Percentiles rank a stretch among this genome's conserved stretches.
These are phyloP conservation scores for Nibea coibor DNA, from an alignment of 2,113 vertebrate genomes.

Conservation along the genomic window DNA sequence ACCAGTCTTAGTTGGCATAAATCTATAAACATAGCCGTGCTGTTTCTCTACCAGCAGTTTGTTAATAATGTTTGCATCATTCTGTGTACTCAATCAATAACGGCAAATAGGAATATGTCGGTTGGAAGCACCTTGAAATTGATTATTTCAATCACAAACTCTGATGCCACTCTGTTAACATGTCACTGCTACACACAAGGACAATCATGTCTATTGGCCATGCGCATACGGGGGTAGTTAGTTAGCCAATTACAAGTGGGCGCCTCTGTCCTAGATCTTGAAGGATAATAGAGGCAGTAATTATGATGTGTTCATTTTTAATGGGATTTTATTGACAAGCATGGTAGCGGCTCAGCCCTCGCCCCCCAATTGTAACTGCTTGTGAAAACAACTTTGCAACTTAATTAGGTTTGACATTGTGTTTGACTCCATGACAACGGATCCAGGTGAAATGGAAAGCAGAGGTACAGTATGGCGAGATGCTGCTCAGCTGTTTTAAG, in stretches of 20 bases:
- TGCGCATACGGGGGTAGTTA: constrained; percentile 81
- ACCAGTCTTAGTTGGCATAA: constrained; percentile 23
- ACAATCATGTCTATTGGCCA: constrained; percentile 77
- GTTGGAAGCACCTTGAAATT: constrained; percentile 65
- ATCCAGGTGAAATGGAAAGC: constrained; percentile 43
- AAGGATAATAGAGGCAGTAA: constrained; percentile 81
- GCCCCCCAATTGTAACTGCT: constrained; percentile 67
- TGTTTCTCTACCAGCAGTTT: constrained; percentile 31
- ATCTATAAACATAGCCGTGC: constrained; percentile 47
- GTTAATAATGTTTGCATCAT: constrained; percentile 46
- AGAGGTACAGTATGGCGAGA: constrained; percentile 2
- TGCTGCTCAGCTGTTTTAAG: constrained; percentile 31
- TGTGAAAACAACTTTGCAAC: constrained; percentile 74
- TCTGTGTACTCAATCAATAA: constrained; percentile 40
- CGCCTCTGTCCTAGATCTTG: constrained; percentile 76
- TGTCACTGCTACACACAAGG: constrained; percentile 74
- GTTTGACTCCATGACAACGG: constrained; percentile 53
- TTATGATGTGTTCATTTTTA: constrained; percentile 83
- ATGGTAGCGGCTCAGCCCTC: constrained; percentile 57
- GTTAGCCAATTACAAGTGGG: constrained; percentile 74
- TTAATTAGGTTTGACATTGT: constrained; percentile 81
- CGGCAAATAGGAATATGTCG: constrained; percentile 50
- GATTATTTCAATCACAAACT: constrained; percentile 67
- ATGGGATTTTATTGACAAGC: constrained; percentile 83
- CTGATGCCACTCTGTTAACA: constrained; percentile 71